Percentiles rank a stretch among this genome's conserved stretches.
phyloP scores from a whole-genome alignment of 2,888 invertebrate genomes.

The Teleiodes luculella region DNA sequence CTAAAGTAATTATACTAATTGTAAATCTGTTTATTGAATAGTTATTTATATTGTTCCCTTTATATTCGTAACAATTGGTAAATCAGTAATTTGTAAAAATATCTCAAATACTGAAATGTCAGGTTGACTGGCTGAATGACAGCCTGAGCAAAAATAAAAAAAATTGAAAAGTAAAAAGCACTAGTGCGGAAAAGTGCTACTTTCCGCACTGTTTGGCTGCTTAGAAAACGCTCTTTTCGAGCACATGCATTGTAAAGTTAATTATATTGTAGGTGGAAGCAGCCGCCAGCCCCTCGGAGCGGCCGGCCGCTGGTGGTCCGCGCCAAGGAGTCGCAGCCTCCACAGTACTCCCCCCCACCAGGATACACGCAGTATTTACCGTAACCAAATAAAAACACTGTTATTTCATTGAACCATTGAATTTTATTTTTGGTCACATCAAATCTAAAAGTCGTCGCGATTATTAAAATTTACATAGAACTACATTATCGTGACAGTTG shows the following conservation, averaged over 20 bases:
- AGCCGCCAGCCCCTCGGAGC: conserved; percentile 46
- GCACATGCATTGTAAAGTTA: background rate
- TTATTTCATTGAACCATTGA: conserved; percentile 17
- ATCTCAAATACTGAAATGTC: too few species aligned
- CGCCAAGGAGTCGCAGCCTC: conserved; percentile 47
- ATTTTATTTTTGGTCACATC: conserved; percentile 55
- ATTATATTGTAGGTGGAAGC: conserved; percentile 55
- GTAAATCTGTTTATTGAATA: too few species aligned
- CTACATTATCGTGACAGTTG: conserved; percentile 53
- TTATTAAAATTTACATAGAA: conserved; percentile 47
- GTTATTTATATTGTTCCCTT: too few species aligned
- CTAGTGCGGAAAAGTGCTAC: too few species aligned
- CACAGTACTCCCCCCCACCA: conserved; percentile 65
- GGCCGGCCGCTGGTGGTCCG: conserved; percentile 47
- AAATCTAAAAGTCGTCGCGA: conserved; percentile 42
- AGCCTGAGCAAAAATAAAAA: too few species aligned
- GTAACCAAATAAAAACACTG: conserved; percentile 27
- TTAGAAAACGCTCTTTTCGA: too few species aligned
- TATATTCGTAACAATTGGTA: too few species aligned
- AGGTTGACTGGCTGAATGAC: too few species aligned
- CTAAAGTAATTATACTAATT: too few species aligned
- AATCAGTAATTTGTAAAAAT: too few species aligned
- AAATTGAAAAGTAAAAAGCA: too few species aligned
- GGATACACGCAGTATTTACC: conserved; percentile 63
- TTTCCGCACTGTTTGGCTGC: too few species aligned